Conservation (phyloP, 2,797 vertebrate species). For the Argyrosomus regius region DNA sequence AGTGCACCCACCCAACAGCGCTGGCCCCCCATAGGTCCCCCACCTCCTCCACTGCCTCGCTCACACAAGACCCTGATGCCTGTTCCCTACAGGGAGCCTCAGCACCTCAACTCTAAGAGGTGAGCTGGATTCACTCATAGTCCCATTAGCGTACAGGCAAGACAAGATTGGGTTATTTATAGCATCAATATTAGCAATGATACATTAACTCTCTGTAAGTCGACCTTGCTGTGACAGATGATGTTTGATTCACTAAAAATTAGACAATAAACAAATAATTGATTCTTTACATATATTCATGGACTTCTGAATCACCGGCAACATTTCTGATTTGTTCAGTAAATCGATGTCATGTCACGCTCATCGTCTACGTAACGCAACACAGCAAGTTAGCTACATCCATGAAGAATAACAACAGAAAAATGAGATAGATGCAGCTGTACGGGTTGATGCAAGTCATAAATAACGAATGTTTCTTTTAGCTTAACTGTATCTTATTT, state of each 20-base stretch:
- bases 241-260: neutral
- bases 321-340: neutral
- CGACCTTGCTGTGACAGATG: no score
- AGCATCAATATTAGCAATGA: neutral
- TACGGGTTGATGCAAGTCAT: neutral
- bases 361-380: neutral
- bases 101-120: slow-evolving; percentile 89
- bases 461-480: neutral
- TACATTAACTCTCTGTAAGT: neutral
- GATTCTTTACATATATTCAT: neutral
- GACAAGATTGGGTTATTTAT: neutral
- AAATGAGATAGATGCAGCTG: neutral
- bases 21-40: slow-evolving; percentile 84
- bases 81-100: slow-evolving; percentile 89
- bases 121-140: slow-evolving; percentile 50
- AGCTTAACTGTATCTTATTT: neutral
- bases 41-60: slow-evolving; percentile 83
- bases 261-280: neutral
- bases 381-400: neutral
- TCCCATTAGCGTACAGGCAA: neutral
- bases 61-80: slow-evolving; percentile 84
- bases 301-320: neutral
- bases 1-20: slow-evolving; percentile 84
- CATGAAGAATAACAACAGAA: neutral
- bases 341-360: neutral